Conservation (phyloP, 2,888 invertebrate species). For the Trichogramma evanescens region DNA sequence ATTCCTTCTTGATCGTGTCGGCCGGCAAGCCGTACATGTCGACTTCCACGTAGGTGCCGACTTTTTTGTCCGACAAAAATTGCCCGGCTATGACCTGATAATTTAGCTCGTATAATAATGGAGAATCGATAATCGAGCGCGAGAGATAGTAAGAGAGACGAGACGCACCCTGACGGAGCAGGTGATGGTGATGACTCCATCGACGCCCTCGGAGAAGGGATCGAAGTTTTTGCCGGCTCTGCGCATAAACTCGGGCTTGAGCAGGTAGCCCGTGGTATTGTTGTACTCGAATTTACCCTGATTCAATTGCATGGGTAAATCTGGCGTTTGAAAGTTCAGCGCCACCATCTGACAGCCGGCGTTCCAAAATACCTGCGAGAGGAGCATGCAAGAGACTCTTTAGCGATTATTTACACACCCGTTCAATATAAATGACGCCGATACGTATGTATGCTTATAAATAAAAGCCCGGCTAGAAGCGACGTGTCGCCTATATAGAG, state of each 20-base stretch:
- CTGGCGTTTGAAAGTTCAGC: conserved; percentile 64
- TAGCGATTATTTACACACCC: background rate
- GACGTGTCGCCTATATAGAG: background rate
- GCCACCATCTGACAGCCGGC: conserved; percentile 70
- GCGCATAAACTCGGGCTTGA: conserved; percentile 69
- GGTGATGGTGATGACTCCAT: conserved; percentile 68
- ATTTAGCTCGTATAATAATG: background rate
- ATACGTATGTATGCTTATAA: background rate
- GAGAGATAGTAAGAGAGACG: background rate
- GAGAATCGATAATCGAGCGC: background rate
- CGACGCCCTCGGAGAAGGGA: conserved; percentile 66
- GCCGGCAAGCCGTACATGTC: conserved; percentile 71
- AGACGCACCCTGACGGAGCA: conserved; percentile 56
- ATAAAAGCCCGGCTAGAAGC: background rate
- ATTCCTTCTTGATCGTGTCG: conserved; percentile 65
- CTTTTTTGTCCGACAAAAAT: conserved; percentile 63
- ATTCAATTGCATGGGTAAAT: conserved; percentile 67
- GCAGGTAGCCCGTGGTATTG: conserved; percentile 59
- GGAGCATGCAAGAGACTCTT: background rate
- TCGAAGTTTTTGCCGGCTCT: conserved; percentile 63
- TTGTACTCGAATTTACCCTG: conserved; percentile 72
- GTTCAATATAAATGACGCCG: background rate
- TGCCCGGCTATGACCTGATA: conserved; percentile 61
- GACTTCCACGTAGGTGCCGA: conserved; percentile 68
- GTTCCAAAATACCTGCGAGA: conserved; percentile 63